These are phyloP conservation scores for Brachionus manjavacas DNA, from an alignment of 1,140 invertebrate genomes.

Conservation along the genomic window DNA sequence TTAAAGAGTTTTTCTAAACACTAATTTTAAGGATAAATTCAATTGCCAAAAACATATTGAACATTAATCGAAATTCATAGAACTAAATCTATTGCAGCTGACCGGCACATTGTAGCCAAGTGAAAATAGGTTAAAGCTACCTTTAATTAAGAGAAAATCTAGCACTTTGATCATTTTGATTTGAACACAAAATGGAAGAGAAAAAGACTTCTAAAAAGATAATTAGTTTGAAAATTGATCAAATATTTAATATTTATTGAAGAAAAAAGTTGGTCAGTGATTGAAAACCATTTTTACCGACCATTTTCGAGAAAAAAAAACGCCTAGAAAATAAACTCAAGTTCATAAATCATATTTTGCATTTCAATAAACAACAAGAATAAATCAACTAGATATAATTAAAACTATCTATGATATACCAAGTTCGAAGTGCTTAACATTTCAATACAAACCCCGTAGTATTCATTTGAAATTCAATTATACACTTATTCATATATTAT, in stretches of 20 bases:
- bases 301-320: neutral
- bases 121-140: slow-evolving; percentile 4
- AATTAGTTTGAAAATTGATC: slow-evolving; percentile 4
- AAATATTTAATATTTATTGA: neutral
- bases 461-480: neutral
- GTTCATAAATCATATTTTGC: slow-evolving; percentile 8
- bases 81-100: neutral
- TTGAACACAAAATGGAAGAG: neutral
- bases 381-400: neutral
- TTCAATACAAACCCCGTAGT: neutral
- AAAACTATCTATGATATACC: neutral
- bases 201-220: neutral
- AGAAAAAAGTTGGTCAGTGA: neutral
- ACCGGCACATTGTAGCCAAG: neutral
- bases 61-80: neutral
- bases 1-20: neutral
- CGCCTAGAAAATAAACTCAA: neutral
- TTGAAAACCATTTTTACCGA: neutral
- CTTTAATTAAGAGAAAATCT: slow-evolving; percentile 5
- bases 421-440: slow-evolving; percentile 9
- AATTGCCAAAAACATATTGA: neutral
- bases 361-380: neutral
- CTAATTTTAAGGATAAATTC: neutral
- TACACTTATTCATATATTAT: neutral
- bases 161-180: slow-evolving; percentile 3